Evolutionary conservation across 1,140 invertebrate species (phyloP).

Genomic region (Drosophila kikkawai): DNA sequence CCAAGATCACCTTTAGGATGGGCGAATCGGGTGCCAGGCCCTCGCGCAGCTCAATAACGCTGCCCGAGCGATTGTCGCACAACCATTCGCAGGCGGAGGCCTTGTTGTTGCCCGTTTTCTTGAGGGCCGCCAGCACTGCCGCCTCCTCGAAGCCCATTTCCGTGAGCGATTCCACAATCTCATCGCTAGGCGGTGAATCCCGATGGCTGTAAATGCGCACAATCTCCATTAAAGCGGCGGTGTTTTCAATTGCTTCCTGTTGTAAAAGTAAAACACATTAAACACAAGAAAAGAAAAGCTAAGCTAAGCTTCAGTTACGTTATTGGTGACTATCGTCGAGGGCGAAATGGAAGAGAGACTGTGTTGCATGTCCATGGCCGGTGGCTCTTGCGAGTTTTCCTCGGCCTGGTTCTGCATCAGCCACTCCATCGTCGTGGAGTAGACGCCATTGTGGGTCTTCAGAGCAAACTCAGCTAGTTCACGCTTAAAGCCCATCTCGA

Average conservation of each 20-base stretch:
- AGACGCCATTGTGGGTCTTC: conserved; percentile 74
- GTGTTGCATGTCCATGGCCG: conserved; percentile 59
- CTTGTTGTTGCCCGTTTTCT: conserved; percentile 81
- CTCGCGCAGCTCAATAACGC: conserved; percentile 77
- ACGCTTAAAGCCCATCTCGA: conserved; percentile 82
- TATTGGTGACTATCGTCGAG: conserved; percentile 74
- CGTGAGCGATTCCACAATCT: conserved; percentile 66
- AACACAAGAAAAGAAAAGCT: background rate
- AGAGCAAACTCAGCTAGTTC: conserved; percentile 73
- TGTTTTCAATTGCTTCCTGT: conserved; percentile 77
- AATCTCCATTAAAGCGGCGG: conserved; percentile 80
- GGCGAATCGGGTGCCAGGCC: conserved; percentile 81
- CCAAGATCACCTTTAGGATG: conserved; percentile 79
- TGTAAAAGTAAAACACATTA: background rate
- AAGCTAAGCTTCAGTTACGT: conserved; percentile 44
- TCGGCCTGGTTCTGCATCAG: conserved; percentile 78
- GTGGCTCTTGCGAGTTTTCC: conserved; percentile 40
- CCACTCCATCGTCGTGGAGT: conserved; percentile 79
- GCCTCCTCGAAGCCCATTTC: conserved; percentile 83
- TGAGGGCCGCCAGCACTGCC: conserved; percentile 69
- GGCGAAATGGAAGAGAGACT: conserved; percentile 76
- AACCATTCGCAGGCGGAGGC: conserved; percentile 84
- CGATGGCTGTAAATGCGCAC: conserved; percentile 83
- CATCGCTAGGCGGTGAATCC: conserved; percentile 70
- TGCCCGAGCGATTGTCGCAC: conserved; percentile 78